Base-by-base conservation (phyloP, 2,797 vertebrate species). In the Agapornis canus region DNA sequence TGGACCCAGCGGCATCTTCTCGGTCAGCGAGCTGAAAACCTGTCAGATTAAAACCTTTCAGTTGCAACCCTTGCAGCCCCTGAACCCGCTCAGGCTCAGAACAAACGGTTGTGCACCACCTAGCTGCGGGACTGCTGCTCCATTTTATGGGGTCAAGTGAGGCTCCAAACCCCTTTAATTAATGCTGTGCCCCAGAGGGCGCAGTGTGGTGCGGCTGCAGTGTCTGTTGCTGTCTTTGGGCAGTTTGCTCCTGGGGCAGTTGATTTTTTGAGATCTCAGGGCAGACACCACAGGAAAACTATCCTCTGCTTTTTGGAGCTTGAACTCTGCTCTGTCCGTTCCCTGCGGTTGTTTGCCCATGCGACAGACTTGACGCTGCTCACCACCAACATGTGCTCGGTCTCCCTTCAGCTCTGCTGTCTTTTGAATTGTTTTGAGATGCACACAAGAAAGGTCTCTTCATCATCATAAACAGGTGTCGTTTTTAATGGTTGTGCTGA, bases 51-150 rank as follows among this genome's bases (percentile, higher is more conserved):
- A 35, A 35, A 21, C 21, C 54, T 32, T 32, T 32, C n/a, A 10
- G 21, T 56, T 23, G n/a, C 54, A 15, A 31, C 20, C 52, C 52
- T 54, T n/a, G 52, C 31, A n/a, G n/a, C 21, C 31, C 52, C 4
- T n/a, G 20, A 39, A 11, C 39, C 11, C 39, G 11, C 39, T 56
- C 31, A 6, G 0, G 20, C 31, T 32, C 14, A 57, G 14, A 35
- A 10, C 14, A 7, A 9, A 16, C 14, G 1, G 1, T 7, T 7
- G 6, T 22, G 2, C 22, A 57, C 22, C 22, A 57, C 10, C n/a
- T 25, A 23, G 14, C 32, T 25, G 14, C 6, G 2, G n/a, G 9
- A 7, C n/a, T 23, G 54, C n/a, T 35, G 22, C 32, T 35, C 22
- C 14, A 35, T 35, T 35, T 25, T 57, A 25, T 25, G 35, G 6